Base-by-base conservation (phyloP, 2,113 vertebrate genomes). In the Oreochromis niloticus region DNA sequence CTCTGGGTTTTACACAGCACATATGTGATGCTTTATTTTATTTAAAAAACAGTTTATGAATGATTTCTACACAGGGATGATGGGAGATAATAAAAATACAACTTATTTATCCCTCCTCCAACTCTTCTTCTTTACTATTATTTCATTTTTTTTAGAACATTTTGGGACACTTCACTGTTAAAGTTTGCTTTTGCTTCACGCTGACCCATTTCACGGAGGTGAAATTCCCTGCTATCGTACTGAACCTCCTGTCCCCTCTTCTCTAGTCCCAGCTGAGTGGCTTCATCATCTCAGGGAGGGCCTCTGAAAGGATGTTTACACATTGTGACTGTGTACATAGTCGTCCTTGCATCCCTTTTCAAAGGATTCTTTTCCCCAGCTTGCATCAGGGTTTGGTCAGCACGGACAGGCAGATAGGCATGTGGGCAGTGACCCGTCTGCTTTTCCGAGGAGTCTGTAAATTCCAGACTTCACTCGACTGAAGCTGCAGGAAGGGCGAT, bases 271-370 rank as follows among this genome's bases (percentile, higher is more conserved):
- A 91, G 86, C 81, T 87, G 91, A 92, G 86, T 56, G 93, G 87
- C 89, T 93, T 93, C 90, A 85, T 92, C 90, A 79, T 92, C 85
- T 87, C 63, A 57, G 80, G 78, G 79, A 95, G 85, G 88, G 86
- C 89, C 83, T 84, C 85, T 78, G 84, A 94, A 93, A 88, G 86
- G 80, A 84, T 94, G 91, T 94, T 95, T 94, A 92, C 93, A 94
- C 90, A 92, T 78, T n/a, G 48, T 80, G 85, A 79, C 81, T 88
- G 82, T 89, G 83, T 85, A 86, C 88, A 93, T 63, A 84, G 84
- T 89, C 83, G 30, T 90, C 79, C 11, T 80, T 85, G 87, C 75
- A 86, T 66, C 79, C 80, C 84, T 87, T 71, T 90, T 87, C 86
- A 91, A 94, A 87, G 68, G 61, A 63, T 86, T 92, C 46, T 86